These are phyloP conservation scores for Suillia variegata DNA, from an alignment of 2,888 invertebrate species.

Conservation along the genomic window DNA sequence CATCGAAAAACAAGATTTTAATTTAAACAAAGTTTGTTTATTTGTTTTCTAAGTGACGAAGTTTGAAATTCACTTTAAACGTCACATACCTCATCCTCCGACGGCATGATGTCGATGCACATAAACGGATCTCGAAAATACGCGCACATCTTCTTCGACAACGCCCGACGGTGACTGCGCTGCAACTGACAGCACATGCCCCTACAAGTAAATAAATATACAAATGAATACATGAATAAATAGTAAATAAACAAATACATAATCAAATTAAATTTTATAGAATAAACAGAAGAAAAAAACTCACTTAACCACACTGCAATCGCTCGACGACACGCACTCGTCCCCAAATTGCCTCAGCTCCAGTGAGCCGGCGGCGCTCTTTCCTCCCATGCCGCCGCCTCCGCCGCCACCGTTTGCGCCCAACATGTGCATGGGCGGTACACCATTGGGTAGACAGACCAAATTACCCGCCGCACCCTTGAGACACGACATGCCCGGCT, in stretches of 20 bases:
- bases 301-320: conserved; percentile 76
- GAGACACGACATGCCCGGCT: conserved; percentile 80
- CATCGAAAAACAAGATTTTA: not conserved
- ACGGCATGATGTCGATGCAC: conserved; percentile 68
- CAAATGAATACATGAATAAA: not conserved
- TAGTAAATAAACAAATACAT: not conserved
- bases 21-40: no score
- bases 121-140: conserved; percentile 89
- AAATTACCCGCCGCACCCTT: conserved; percentile 65
- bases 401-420: not conserved
- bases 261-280: not conserved
- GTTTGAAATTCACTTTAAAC: no score
- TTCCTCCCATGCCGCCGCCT: not conserved
- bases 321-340: conserved; percentile 79
- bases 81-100: conserved; percentile 36
- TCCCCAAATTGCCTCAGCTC: conserved; percentile 79
- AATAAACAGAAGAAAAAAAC: conserved; percentile 3
- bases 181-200: conserved; percentile 88
- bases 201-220: conserved; percentile 53
- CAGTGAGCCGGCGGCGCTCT: conserved; percentile 21
- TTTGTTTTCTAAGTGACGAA: no score
- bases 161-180: conserved; percentile 78
- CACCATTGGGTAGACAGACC: no score
- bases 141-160: conserved; percentile 86
- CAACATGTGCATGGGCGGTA: conserved; percentile 11